Conservation (phyloP, 1,140 invertebrate genomes). For the Scaptomyza graminum region DNA sequence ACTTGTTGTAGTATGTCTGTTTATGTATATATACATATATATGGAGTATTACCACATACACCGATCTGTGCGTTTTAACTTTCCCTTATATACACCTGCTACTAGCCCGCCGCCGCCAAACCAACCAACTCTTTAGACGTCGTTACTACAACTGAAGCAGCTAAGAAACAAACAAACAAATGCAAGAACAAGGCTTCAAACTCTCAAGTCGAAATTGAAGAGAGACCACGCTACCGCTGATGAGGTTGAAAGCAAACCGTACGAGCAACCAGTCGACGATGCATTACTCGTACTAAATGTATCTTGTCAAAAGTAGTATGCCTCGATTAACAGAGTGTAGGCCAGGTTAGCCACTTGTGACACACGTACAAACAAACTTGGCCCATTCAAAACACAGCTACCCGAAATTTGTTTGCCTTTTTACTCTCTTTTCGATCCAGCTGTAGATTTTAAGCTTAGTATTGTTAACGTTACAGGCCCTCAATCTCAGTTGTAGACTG, state of each 20-base stretch:
- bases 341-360: not conserved
- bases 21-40: slow-evolving; percentile 1
- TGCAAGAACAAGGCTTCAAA: slow-evolving; percentile 5
- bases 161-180: slow-evolving; percentile 13
- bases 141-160: slow-evolving; percentile 40
- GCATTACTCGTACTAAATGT: not conserved
- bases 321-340: not conserved
- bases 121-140: slow-evolving; percentile 42
- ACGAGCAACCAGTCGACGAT: not conserved
- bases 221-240: slow-evolving; percentile 16
- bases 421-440: slow-evolving; percentile 34
- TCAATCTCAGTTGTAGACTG: slow-evolving; percentile 14
- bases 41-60: slow-evolving; percentile 18
- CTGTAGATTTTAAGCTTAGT: not conserved
- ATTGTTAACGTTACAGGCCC: slow-evolving; percentile 29
- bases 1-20: not conserved
- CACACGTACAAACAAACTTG: not conserved
- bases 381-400: not conserved
- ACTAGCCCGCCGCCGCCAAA: slow-evolving; percentile 27
- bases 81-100: slow-evolving; percentile 49
- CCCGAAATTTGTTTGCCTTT: slow-evolving; percentile 14
- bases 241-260: not conserved
- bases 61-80: slow-evolving; percentile 1
- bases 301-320: not conserved
- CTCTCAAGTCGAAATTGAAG: slow-evolving; percentile 17